phyloP scores from a whole-genome alignment of 2,113 vertebrate genomes.

The Rousettus leschenaultii region DNA sequence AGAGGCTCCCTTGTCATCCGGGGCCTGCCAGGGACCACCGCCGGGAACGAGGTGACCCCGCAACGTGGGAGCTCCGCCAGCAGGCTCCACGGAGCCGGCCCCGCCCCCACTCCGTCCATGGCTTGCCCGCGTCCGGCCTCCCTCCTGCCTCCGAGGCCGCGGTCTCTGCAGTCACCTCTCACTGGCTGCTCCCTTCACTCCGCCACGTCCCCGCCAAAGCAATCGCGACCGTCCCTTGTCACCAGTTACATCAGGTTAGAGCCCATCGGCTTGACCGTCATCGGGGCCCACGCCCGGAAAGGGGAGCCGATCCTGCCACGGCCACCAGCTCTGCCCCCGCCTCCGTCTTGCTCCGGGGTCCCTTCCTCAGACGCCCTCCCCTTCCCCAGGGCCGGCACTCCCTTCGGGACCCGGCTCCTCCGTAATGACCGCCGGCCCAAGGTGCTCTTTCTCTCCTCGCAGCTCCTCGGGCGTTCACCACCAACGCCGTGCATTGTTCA shows the following conservation, averaged over 20 bases:
- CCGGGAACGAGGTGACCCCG: neutral
- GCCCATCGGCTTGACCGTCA: neutral
- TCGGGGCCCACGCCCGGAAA: too few relatives aligned
- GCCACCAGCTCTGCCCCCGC: accelerated
- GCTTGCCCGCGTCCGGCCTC: neutral
- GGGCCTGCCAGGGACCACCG: neutral
- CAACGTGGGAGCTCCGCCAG: neutral
- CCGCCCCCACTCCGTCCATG: neutral
- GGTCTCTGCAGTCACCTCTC: neutral
- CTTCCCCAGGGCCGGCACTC: neutral
- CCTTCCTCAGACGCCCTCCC: neutral
- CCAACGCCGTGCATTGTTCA: neutral
- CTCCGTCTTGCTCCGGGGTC: neutral
- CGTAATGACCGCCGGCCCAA: neutral
- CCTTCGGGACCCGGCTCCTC: neutral
- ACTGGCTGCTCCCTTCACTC: neutral
- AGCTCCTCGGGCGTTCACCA: neutral
- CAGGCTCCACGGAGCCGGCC: neutral
- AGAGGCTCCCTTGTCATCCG: neutral
- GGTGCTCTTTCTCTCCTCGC: neutral
- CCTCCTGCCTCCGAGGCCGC: neutral
- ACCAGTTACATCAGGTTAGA: neutral
- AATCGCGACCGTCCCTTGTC: neutral
- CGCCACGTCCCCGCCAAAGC: neutral
- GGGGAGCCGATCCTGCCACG: neutral